phyloP scores from a whole-genome alignment of 2,113 vertebrate genomes.

The Dinomys branickii region DNA sequence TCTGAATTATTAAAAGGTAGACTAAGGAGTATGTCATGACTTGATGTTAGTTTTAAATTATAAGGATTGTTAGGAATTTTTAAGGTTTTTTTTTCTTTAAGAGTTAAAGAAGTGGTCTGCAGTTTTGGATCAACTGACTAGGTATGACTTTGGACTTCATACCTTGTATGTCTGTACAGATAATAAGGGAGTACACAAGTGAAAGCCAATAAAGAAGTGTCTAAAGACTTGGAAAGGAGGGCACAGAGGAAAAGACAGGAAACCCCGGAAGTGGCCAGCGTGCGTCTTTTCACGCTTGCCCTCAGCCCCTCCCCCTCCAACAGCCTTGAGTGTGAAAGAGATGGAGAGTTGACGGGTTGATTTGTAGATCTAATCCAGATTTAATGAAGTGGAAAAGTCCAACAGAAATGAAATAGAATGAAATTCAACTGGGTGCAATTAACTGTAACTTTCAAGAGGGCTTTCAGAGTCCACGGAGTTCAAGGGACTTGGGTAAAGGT shows the following conservation, averaged over 20 bases:
- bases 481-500: background rate
- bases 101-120: background rate
- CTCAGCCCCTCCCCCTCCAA: background rate
- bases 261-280: background rate
- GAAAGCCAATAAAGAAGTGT: background rate
- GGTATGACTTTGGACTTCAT: background rate
- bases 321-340: background rate
- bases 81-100: background rate
- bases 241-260: background rate
- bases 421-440: background rate
- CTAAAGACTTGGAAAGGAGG: background rate
- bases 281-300: background rate
- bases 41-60: constrained; percentile 46
- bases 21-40: background rate
- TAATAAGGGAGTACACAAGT: background rate
- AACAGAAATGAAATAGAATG: background rate
- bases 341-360: background rate
- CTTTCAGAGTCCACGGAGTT: background rate
- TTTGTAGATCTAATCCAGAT: background rate
- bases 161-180: background rate
- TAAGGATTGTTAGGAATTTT: background rate
- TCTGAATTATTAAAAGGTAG: background rate
- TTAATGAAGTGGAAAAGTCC: background rate
- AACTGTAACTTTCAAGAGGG: background rate
- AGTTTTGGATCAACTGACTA: background rate